These are phyloP conservation scores for Odontesthes bonariensis DNA, from an alignment of 2,113 vertebrate species.

Conservation along the genomic window DNA sequence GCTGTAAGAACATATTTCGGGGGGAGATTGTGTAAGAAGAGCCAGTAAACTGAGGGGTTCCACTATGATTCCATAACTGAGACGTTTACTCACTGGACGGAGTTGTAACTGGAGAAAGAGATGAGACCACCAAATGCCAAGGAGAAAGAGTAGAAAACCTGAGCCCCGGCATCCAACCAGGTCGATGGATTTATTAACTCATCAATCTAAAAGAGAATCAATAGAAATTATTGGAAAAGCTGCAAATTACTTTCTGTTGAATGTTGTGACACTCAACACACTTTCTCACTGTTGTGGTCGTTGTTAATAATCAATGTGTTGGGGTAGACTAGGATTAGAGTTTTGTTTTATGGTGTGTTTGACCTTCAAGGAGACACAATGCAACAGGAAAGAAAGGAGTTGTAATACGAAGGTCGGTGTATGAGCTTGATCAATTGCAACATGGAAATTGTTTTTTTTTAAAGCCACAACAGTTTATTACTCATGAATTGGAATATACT, in stretches of 20 bases:
- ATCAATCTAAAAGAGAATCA: conserved; percentile 77
- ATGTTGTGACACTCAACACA: background rate
- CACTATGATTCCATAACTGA: background rate
- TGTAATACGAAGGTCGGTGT: no score
- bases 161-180: conserved; percentile 95
- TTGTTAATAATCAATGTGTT: conserved; percentile 21
- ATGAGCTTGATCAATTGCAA: no score
- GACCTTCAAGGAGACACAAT: background rate
- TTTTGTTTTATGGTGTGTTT: background rate
- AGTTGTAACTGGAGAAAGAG: conserved; percentile 98
- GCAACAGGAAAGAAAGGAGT: background rate
- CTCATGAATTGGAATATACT: background rate
- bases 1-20: conserved; percentile 68
- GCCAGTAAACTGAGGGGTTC: background rate
- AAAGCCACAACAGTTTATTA: background rate
- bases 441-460: no score
- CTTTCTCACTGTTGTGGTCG: background rate
- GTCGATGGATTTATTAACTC: conserved; percentile 91
- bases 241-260: background rate
- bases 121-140: conserved; percentile 96
- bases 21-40: background rate
- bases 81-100: conserved; percentile 90
- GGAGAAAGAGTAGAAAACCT: conserved; percentile 97
- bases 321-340: background rate
- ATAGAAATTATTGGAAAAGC: background rate